Conservation (phyloP, 2,113 vertebrate species). For the Sinocyclocheilus anshuiensis region DNA sequence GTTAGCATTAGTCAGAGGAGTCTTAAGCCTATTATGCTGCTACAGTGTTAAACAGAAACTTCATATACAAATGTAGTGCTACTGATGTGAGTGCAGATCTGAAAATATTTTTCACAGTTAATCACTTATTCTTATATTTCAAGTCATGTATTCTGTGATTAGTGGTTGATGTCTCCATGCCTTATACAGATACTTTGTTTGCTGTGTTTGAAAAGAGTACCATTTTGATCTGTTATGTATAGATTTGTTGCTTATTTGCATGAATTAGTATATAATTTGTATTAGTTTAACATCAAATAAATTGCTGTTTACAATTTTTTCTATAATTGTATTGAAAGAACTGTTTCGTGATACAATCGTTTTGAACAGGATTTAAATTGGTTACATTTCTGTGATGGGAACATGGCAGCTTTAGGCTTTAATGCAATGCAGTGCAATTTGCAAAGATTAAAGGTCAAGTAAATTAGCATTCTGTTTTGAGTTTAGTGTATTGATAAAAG, state of each 20-base stretch:
- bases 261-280: too few species aligned
- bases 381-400: neutral
- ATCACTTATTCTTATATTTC: too few species aligned
- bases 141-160: too few species aligned
- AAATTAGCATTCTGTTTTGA: neutral
- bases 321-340: too few species aligned
- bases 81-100: neutral
- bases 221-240: too few species aligned
- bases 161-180: too few species aligned
- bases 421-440: constrained; percentile 1
- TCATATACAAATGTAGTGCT: neutral
- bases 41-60: neutral
- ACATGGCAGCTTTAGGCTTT: neutral
- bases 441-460: neutral
- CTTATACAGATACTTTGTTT: too few species aligned
- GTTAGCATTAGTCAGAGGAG: neutral
- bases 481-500: neutral
- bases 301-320: too few species aligned
- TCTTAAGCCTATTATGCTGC: neutral
- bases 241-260: too few species aligned
- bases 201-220: too few species aligned
- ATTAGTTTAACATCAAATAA: too few species aligned
- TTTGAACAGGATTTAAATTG: neutral
- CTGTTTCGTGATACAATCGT: neutral
- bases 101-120: neutral